Base-by-base conservation (phyloP, 1,140 invertebrate genomes). In the Idris sp. region DNA sequence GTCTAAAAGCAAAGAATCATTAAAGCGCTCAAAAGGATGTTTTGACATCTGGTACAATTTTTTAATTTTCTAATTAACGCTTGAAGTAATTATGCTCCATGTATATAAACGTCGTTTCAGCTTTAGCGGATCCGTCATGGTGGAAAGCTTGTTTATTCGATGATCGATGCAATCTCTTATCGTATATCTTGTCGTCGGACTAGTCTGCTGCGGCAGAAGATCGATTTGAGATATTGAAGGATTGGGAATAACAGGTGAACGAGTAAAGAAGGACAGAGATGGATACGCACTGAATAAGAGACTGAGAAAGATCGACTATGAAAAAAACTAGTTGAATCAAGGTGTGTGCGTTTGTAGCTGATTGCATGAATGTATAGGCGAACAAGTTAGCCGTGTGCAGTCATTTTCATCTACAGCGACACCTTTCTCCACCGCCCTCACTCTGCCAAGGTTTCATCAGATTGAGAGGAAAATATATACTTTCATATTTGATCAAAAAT, bases 111-210 rank as follows among this genome's bases (percentile, higher is more conserved):
- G 51, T 54, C 54, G 56, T 38, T 44, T 62, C 72, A 35, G 41
- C 30, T 62, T 74, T 30, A 54, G 43, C 49, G 56, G 51, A 74
- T 74, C 64, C 58, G 72, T 68, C 58, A 74, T 51, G 73, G 74
- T 31, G 43, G 18, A 64, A 44, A 59, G 54, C 65, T 79, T 78
- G 79, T 82, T 81, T 78, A 73, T 48, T 28, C 58, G 75, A 78
- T 82, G 80, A 81, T 81, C 56, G 78, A 82, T 80, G 74, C 65
- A 64, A 77, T 76, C 58, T 69, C 61, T 79, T 79, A 80, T 82
- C 79, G 62, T 67, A 61, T 46, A 82, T 77, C 79, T 79, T 76
- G 78, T 78, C 78, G 48, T 73, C 77, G 67, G 62, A 46, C 61
- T 68, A 53, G 48, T 49, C 30, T 16, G 53, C 48, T 48, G 77